A percentile compares a stretch with the other conserved stretches of the same genome.
Evolutionary conservation across 2,888 invertebrate species (phyloP).

Genomic region (Drosophila leonis): DNA sequence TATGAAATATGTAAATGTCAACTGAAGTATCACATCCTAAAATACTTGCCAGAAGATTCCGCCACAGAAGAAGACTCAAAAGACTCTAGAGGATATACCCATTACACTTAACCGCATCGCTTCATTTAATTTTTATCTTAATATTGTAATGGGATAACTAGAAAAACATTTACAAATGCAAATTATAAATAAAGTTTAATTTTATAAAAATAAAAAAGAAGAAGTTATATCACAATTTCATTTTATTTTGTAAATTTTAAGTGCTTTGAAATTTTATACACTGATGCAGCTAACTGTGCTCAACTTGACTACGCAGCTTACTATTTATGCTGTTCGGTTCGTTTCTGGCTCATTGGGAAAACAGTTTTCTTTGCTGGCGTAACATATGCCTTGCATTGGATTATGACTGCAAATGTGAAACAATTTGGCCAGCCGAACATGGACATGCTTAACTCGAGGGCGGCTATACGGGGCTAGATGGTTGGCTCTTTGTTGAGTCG

Average conservation of each 20-base stretch:
- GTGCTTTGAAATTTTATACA: background rate
- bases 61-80: too few species aligned
- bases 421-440: conserved; percentile 31
- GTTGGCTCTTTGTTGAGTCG: conserved; percentile 29
- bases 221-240: background rate
- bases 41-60: too few species aligned
- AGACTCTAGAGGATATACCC: too few species aligned
- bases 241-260: background rate
- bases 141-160: too few species aligned
- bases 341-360: conserved; percentile 33
- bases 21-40: too few species aligned
- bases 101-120: too few species aligned
- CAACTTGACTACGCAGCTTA: background rate
- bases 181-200: too few species aligned
- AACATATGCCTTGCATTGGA: conserved; percentile 42
- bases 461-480: background rate
- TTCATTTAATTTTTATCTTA: too few species aligned
- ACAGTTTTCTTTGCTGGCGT: conserved; percentile 6
- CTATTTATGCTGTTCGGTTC: conserved; percentile 1
- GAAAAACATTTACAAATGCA: background rate
- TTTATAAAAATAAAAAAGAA: too few species aligned
- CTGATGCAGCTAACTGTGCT: background rate
- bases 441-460: background rate
- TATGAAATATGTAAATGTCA: too few species aligned
- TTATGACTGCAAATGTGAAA: conserved; percentile 62